Conservation (phyloP, 2,797 vertebrate genomes). For the Esox masquinongy region DNA sequence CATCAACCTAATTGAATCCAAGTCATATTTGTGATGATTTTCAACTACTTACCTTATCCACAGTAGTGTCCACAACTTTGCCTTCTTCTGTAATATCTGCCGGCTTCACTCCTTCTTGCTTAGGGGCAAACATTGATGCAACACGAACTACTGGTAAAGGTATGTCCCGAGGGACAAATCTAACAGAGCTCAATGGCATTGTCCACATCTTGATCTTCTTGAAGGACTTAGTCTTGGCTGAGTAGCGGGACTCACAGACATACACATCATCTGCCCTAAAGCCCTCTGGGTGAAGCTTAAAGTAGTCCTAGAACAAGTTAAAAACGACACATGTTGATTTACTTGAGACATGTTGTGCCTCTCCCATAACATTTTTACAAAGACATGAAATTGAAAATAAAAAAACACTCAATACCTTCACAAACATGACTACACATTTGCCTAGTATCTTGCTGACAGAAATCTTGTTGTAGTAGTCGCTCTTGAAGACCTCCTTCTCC, state of each 20-base stretch:
- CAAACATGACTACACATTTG: slow-evolving; percentile 99
- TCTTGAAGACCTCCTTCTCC: slow-evolving; percentile 99
- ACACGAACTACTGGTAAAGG: slow-evolving; percentile 95
- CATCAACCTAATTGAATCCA: background rate
- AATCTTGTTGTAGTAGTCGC: slow-evolving; percentile 98
- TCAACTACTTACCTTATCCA: slow-evolving; percentile 85
- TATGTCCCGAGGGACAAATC: slow-evolving; percentile 87
- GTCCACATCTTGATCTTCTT: slow-evolving; percentile 99
- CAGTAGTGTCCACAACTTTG: slow-evolving; percentile 75
- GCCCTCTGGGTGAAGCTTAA: slow-evolving; percentile 94
- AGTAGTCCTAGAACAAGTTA: slow-evolving; percentile 84
- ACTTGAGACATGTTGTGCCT: background rate
- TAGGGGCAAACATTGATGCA: slow-evolving; percentile 94
- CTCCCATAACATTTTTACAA: background rate
- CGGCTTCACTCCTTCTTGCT: slow-evolving; percentile 87
- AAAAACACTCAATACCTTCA: slow-evolving; percentile 81
- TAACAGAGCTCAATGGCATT: slow-evolving; percentile 93
- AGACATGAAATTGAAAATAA: background rate
- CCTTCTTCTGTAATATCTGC: slow-evolving; percentile 82
- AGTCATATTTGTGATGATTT: background rate
- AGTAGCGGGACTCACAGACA: slow-evolving; percentile 97
- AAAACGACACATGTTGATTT: background rate
- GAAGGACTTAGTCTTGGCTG: slow-evolving; percentile 96
- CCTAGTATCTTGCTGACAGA: slow-evolving; percentile 96
- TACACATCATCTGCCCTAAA: slow-evolving; percentile 93